Percentiles rank a stretch among this genome's conserved stretches.
These are phyloP conservation scores for Anisognathus igniventris DNA, from an alignment of 2,797 vertebrate genomes.

Conservation along the genomic window DNA sequence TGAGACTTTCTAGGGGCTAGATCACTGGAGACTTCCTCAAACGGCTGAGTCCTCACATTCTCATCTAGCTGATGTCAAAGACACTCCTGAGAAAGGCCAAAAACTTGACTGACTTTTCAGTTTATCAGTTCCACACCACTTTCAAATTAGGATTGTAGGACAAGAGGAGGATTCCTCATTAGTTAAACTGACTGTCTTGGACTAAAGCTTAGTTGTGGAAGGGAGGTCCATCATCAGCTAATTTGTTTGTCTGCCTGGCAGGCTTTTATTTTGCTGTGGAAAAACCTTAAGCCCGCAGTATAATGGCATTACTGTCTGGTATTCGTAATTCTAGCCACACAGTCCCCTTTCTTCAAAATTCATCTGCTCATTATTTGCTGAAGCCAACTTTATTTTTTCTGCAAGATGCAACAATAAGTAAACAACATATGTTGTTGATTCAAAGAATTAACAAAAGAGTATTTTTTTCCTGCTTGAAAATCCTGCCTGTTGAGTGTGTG, in stretches of 20 bases:
- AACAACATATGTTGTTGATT: slow-evolving; percentile 62
- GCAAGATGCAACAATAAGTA: slow-evolving; percentile 55
- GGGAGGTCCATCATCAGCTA: slow-evolving; percentile 53
- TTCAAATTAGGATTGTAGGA: not conserved
- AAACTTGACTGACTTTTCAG: not conserved
- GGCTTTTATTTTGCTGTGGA: slow-evolving; percentile 54
- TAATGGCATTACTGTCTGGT: slow-evolving; percentile 52
- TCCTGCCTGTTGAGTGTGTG: not conserved
- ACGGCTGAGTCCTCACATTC: slow-evolving; percentile 26
- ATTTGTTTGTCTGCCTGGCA: slow-evolving; percentile 51
- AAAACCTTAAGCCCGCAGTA: slow-evolving; percentile 52
- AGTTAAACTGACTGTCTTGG: slow-evolving; percentile 35
- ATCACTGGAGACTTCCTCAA: not conserved
- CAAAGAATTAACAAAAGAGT: slow-evolving; percentile 37
- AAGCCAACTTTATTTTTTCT: slow-evolving; percentile 58
- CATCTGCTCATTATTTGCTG: slow-evolving; percentile 55
- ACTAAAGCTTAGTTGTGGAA: slow-evolving; percentile 40
- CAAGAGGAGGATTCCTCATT: slow-evolving; percentile 10
- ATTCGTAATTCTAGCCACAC: slow-evolving; percentile 29
- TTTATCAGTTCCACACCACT: slow-evolving; percentile 23
- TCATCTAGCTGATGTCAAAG: slow-evolving; percentile 23
- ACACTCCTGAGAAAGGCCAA: slow-evolving; percentile 28
- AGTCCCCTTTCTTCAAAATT: slow-evolving; percentile 36
- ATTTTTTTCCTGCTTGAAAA: not conserved
- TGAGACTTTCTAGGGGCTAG: slow-evolving; percentile 30